Conservation (phyloP, 2,797 vertebrate genomes). For the Hydrophis major region DNA sequence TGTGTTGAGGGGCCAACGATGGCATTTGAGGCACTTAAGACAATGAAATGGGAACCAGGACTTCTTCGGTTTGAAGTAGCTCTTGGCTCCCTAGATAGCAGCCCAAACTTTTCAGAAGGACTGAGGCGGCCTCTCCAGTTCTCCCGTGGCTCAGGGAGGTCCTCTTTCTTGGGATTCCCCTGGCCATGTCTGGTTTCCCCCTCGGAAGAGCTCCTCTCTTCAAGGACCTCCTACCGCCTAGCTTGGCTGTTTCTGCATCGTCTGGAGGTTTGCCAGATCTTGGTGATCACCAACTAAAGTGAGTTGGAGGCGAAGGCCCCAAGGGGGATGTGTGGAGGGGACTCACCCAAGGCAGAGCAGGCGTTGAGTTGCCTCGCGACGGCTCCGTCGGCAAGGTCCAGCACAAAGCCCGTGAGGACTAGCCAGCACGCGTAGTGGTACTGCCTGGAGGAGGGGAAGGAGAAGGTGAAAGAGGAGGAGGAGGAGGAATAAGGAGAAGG, state of each 20-base stretch:
- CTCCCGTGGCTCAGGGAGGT: background rate
- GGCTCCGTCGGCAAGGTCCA: constrained; percentile 86
- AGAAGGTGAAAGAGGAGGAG: no score
- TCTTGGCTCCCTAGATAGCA: no score
- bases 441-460: constrained; percentile 67
- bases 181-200: background rate
- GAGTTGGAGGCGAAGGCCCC: background rate
- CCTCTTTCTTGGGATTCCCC: background rate
- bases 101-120: background rate
- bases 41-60: background rate
- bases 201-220: background rate
- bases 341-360: constrained; percentile 87
- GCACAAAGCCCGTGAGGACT: constrained; percentile 87
- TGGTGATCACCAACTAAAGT: no score
- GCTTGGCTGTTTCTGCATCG: background rate
- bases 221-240: background rate
- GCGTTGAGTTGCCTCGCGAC: constrained; percentile 83
- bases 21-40: background rate
- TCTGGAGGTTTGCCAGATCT: background rate
- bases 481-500: no score
- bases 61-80: background rate
- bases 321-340: background rate
- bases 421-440: constrained; percentile 86
- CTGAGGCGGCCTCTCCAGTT: background rate
- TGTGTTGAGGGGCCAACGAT: background rate